A percentile compares a stretch with the other conserved stretches of the same genome.
These are phyloP conservation scores for Oncorhynchus mykiss DNA, from an alignment of 2,113 vertebrate genomes.

Conservation along the genomic window DNA sequence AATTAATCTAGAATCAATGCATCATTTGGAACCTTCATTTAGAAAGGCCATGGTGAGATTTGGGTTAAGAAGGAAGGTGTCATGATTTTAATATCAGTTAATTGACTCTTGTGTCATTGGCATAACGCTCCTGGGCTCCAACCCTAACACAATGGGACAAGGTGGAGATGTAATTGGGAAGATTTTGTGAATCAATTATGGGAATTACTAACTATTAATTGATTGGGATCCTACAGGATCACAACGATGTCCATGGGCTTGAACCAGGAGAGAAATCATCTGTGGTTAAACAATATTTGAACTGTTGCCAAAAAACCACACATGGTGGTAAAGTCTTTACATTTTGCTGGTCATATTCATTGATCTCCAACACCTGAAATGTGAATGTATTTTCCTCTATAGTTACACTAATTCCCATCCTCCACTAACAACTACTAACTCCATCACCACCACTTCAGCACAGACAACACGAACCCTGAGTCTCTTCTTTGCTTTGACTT, in stretches of 20 bases:
- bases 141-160: not conserved
- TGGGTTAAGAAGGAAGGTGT: not conserved
- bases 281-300: too few relatives aligned
- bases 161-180: not conserved
- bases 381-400: too few relatives aligned
- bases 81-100: not conserved
- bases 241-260: not conserved
- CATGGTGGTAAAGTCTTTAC: too few relatives aligned
- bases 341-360: too few relatives aligned
- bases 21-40: constrained; percentile 14
- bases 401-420: too few relatives aligned
- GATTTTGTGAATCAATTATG: not conserved
- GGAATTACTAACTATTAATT: not conserved
- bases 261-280: not conserved
- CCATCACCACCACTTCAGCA: not conserved
- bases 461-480: not conserved
- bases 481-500: not conserved
- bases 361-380: too few relatives aligned
- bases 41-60: constrained; percentile 27
- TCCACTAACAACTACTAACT: too few relatives aligned
- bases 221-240: not conserved
- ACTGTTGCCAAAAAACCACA: too few relatives aligned
- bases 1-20: not conserved
- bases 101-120: not conserved
- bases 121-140: not conserved